Evolutionary conservation across 2,797 vertebrate genomes (phyloP).

Genomic region (Coregonus suidteri): DNA sequence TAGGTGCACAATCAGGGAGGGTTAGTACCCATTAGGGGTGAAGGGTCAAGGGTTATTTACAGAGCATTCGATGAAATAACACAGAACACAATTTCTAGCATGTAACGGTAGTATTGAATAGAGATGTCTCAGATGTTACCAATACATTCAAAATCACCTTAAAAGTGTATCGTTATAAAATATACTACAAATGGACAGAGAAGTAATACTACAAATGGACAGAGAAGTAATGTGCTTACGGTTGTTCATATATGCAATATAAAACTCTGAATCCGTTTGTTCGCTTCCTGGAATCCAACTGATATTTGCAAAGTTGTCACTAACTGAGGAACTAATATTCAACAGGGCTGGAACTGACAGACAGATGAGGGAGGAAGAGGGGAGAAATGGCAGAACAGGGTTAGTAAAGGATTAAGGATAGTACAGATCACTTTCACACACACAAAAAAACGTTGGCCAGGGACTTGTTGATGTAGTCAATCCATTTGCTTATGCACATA

Average conservation of each 20-base stretch:
- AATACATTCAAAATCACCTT: not conserved
- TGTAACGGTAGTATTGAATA: not conserved
- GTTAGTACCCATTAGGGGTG: slow-evolving; percentile 42
- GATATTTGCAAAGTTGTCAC: slow-evolving; percentile 75
- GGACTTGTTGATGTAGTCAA: slow-evolving; percentile 20
- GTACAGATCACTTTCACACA: slow-evolving; percentile 28
- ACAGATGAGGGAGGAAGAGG: slow-evolving; percentile 26
- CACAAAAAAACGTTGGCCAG: not conserved
- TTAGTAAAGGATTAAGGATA: slow-evolving; percentile 15
- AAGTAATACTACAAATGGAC: not conserved
- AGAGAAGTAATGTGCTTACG: slow-evolving; percentile 45
- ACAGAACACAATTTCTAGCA: not conserved
- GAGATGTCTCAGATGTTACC: not conserved
- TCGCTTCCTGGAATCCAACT: slow-evolving; percentile 69
- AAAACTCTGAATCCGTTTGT: slow-evolving; percentile 64
- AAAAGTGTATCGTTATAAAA: slow-evolving; percentile 8
- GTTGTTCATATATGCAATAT: slow-evolving; percentile 71
- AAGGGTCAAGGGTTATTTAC: slow-evolving; percentile 8
- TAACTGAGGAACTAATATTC: slow-evolving; percentile 71
- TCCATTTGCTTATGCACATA: not conserved
- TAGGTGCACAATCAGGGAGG: slow-evolving; percentile 58
- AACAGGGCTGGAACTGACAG: slow-evolving; percentile 55
- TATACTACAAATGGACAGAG: slow-evolving; percentile 18
- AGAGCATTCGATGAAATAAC: slow-evolving; percentile 19
- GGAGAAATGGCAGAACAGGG: slow-evolving; percentile 36